These are phyloP conservation scores for Brachyopa scutellaris DNA, from an alignment of 2,888 invertebrate genomes.

Conservation along the genomic window DNA sequence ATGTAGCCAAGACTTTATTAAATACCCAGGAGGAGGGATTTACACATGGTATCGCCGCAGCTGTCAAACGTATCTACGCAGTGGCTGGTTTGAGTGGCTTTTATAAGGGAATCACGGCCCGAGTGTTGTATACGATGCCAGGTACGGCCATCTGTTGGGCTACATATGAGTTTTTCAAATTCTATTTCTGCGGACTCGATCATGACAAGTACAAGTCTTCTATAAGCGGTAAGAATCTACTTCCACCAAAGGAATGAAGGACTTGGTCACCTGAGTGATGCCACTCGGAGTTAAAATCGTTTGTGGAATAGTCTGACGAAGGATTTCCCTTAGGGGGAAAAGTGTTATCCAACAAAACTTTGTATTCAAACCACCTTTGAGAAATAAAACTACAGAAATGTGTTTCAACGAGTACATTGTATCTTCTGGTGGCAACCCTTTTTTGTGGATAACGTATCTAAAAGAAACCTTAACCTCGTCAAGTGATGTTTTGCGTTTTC, in stretches of 20 bases:
- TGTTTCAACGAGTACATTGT: no score
- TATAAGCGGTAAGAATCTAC: not conserved
- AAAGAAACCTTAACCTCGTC: no score
- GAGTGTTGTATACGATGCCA: slow-evolving; percentile 98
- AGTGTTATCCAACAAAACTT: no score
- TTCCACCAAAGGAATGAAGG: not conserved
- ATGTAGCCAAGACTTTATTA: slow-evolving; percentile 97
- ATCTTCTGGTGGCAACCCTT: no score
- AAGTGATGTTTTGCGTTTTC: no score
- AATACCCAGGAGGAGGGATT: slow-evolving; percentile 92
- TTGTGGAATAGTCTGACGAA: no score
- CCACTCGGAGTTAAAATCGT: no score
- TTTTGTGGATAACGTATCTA: no score
- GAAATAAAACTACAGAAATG: no score
- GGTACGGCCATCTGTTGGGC: slow-evolving; percentile 99
- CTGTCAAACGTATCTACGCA: slow-evolving; percentile 84
- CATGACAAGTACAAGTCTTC: slow-evolving; percentile 72
- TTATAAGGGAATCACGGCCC: slow-evolving; percentile 92
- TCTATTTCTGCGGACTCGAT: slow-evolving; percentile 83
- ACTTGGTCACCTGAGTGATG: no score
- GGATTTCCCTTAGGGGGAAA: no score
- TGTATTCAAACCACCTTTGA: no score
- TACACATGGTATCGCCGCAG: slow-evolving; percentile 90
- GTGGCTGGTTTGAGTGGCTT: slow-evolving; percentile 92
- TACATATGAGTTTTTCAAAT: slow-evolving; percentile 98